Evolutionary conservation across 2,797 vertebrate species (phyloP).

Genomic region (Cuculus canorus): DNA sequence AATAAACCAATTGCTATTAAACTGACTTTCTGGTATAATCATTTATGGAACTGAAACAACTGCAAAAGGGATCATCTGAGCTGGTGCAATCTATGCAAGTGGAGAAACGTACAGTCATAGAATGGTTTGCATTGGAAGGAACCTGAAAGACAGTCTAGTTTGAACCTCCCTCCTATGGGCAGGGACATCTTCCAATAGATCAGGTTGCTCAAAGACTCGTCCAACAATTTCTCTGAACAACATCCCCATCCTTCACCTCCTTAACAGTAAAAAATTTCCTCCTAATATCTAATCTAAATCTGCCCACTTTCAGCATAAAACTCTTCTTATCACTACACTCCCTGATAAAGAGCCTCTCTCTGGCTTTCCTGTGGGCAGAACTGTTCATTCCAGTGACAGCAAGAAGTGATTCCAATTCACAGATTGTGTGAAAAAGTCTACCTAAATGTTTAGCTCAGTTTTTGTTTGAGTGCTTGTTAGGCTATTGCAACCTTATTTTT

Average conservation of each 20-base stretch:
- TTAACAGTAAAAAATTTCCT: too few species aligned
- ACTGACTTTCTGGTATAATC: neutral
- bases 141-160: too few species aligned
- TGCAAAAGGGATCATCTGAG: neutral
- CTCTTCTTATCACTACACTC: too few species aligned
- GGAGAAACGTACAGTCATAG: neutral
- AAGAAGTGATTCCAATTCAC: neutral
- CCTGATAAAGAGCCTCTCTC: too few species aligned
- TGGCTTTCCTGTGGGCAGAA: neutral
- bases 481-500: neutral
- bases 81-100: neutral
- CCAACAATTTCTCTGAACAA: too few species aligned
- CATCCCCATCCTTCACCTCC: too few species aligned
- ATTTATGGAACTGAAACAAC: neutral
- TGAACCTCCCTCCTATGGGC: too few species aligned
- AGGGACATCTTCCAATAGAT: too few species aligned
- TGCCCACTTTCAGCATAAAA: too few species aligned
- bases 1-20: neutral
- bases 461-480: rapidly evolving
- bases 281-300: too few species aligned
- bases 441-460: neutral
- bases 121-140: too few species aligned
- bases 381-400: neutral
- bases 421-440: neutral
- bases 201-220: too few species aligned